Conservation (phyloP, 2,888 invertebrate species). For the Dasysyrphus albostriatus region DNA sequence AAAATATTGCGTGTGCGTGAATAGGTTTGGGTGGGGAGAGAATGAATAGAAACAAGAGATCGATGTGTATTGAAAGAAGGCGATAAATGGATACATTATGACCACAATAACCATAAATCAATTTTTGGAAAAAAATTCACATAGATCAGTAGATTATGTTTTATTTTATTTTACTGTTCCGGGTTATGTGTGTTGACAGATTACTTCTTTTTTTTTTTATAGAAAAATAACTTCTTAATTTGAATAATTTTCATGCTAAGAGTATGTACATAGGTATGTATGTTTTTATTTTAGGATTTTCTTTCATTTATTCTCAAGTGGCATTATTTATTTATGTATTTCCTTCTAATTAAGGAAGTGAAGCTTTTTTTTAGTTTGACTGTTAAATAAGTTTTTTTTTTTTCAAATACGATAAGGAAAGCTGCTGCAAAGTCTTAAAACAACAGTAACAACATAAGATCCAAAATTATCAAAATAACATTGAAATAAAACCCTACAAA, state of each 20-base stretch:
- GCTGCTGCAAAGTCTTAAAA: no score
- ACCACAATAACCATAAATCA: slow-evolving; percentile 60
- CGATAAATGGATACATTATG: slow-evolving; percentile 54
- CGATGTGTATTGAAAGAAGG: slow-evolving; percentile 42
- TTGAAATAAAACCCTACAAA: no score
- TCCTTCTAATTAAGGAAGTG: no score
- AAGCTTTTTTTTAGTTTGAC: no score
- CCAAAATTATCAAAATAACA: no score
- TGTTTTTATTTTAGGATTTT: not conserved
- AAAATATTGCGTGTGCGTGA: slow-evolving; percentile 52
- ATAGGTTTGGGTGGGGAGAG: not conserved
- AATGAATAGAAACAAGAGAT: not conserved
- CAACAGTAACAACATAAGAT: no score
- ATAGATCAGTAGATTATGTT: slow-evolving; percentile 9
- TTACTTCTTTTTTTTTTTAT: slow-evolving; percentile 1
- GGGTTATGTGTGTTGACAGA: slow-evolving; percentile 10
- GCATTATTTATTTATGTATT: no score
- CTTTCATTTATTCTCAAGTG: no score
- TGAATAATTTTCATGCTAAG: not conserved
- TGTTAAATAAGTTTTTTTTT: no score
- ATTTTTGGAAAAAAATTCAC: slow-evolving; percentile 49
- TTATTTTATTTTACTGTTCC: not conserved
- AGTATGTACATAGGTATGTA: no score
- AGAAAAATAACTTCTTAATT: slow-evolving; percentile 13
- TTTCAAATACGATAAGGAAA: no score